Evolutionary conservation across 2,888 invertebrate species (phyloP), one percentile per base, ranked within the genome.

Genomic region (Pseudeuparius sepicola): DNA sequence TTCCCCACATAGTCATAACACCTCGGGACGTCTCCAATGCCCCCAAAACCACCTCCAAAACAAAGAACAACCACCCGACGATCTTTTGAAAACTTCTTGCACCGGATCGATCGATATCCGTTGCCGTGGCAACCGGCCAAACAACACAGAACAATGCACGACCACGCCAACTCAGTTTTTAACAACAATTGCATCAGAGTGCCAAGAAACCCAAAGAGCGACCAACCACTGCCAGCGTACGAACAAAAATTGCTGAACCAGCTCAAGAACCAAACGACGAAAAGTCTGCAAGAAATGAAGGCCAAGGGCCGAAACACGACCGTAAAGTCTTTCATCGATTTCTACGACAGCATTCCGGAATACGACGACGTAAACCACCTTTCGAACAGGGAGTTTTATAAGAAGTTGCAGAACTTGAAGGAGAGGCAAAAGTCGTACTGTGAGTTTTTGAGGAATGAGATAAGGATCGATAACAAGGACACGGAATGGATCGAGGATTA

Each of bases 261-360:
- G 16, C 31, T 55, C 12, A 50, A 58, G 40, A 59, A 55, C 33
- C 48, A 57, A 43, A 53, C 54, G 4, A 51, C 50, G 7, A 57
- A 55, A 45, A 52, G 49, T 18, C 40, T 51, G 25, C 59, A 41
- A 23, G 53, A 53, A 57, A 41, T 41, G 35, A 45, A 47, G 33
- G 13, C 42, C 14, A 43, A 41, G 14, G 32, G 39, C 13, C 52
- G 58, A 2, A 62, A 67, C 38, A 51, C 64, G 31, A 66, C 71
- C 23, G 61, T 72, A 28, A 63, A 64, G 38, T 75, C 75, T 31
- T 66, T 82, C 43, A 67, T 81, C 38, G 75, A 82, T 39, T 83
- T 85, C 57, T 75, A 79, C 47, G 73, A 75, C 32, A 84, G 81
- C 50, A 85, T 85, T 53, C 85, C 85, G 36, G 83, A 85, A 54